Conservation (phyloP, 1,140 invertebrate species). For the Leucophenga varia region DNA sequence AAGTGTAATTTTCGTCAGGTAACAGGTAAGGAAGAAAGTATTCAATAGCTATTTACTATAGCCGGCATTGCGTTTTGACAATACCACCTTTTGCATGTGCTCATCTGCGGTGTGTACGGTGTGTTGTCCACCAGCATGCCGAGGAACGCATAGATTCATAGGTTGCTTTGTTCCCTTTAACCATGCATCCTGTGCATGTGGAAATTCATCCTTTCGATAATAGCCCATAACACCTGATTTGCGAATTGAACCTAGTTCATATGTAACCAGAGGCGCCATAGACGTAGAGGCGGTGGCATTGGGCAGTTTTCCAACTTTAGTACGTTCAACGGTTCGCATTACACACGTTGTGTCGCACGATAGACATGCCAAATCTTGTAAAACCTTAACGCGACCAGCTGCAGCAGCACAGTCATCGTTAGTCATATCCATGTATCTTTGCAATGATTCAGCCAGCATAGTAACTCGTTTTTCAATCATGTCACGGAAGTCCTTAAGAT, state of each 20-base stretch:
- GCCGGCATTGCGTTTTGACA: slow-evolving; percentile 21
- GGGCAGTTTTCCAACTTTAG: slow-evolving; percentile 56
- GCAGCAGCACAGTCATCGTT: slow-evolving; percentile 68
- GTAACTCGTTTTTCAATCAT: slow-evolving; percentile 66
- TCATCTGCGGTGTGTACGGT: slow-evolving; percentile 69
- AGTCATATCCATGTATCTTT: slow-evolving; percentile 54
- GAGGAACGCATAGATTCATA: slow-evolving; percentile 64
- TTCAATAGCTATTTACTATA: background rate
- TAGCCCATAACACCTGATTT: slow-evolving; percentile 48
- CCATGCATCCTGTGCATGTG: slow-evolving; percentile 35
- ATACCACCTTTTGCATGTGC: slow-evolving; percentile 53
- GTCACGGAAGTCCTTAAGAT: slow-evolving; percentile 67
- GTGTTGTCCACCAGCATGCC: slow-evolving; percentile 73
- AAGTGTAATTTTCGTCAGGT: no score
- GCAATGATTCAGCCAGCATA: slow-evolving; percentile 65
- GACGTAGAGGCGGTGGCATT: slow-evolving; percentile 58
- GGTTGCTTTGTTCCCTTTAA: slow-evolving; percentile 17
- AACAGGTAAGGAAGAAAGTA: no score
- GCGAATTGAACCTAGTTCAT: slow-evolving; percentile 63
- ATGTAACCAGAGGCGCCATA: slow-evolving; percentile 67
- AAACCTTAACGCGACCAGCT: slow-evolving; percentile 64
- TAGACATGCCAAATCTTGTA: slow-evolving; percentile 71
- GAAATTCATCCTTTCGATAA: slow-evolving; percentile 48
- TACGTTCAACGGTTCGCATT: slow-evolving; percentile 64
- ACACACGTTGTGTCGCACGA: slow-evolving; percentile 72